Evolutionary conservation across 2,113 vertebrate genomes (phyloP).

Genomic region (Riparia riparia): DNA sequence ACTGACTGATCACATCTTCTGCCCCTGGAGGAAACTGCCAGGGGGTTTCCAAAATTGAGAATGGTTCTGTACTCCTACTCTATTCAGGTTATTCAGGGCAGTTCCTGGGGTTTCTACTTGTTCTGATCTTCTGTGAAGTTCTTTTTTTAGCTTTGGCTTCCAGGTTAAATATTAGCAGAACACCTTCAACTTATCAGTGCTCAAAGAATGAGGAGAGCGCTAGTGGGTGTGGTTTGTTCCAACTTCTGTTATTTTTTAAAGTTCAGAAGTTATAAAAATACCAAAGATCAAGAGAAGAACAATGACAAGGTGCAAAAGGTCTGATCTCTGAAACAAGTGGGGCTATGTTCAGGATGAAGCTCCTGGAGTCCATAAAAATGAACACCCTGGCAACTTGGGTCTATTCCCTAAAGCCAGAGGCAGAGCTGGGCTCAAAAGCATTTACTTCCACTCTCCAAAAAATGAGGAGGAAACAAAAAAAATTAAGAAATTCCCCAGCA

Average conservation of each 20-base stretch:
- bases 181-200: background rate
- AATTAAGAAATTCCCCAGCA: background rate
- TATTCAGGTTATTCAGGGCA: background rate
- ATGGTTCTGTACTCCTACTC: background rate
- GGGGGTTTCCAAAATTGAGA: background rate
- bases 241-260: background rate
- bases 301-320: background rate
- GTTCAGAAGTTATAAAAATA: constrained; percentile 14
- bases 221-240: background rate
- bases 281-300: background rate
- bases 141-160: background rate
- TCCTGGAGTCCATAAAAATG: background rate
- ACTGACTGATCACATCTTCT: background rate
- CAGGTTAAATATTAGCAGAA: constrained; percentile 25
- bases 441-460: background rate
- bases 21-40: background rate
- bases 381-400: rapidly evolving
- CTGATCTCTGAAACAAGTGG: background rate
- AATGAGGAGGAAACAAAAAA: background rate
- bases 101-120: background rate
- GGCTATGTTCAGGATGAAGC: background rate
- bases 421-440: background rate
- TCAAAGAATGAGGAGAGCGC: background rate
- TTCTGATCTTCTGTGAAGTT: background rate
- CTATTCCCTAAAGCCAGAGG: background rate